Percentiles rank a stretch among this genome's conserved stretches.
Conservation (phyloP, 2,888 invertebrate genomes). For the Himalopsyche kuldschensis region DNA sequence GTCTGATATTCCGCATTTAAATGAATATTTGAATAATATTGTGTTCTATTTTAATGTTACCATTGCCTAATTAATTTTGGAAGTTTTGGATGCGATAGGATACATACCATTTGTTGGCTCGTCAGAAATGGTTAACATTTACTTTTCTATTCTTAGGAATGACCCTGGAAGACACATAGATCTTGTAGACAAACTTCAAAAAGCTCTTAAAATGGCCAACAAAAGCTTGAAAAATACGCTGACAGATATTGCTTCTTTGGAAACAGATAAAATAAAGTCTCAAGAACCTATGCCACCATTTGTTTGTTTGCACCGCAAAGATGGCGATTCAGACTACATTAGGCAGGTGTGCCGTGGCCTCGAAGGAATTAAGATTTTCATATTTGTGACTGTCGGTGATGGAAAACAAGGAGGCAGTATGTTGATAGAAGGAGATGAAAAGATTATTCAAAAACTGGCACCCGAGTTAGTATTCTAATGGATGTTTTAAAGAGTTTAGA, state of each 20-base stretch:
- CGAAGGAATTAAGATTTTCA: slow-evolving; percentile 60
- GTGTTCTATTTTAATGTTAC: too few species aligned
- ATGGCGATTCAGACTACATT: slow-evolving; percentile 79
- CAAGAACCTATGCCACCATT: slow-evolving; percentile 57
- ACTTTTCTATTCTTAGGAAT: slow-evolving; percentile 57
- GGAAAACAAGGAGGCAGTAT: slow-evolving; percentile 63
- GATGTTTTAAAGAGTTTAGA: not conserved
- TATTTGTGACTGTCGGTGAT: slow-evolving; percentile 73
- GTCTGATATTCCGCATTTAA: too few species aligned
- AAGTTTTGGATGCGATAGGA: too few species aligned
- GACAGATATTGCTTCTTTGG: slow-evolving; percentile 70
- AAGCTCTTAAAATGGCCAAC: slow-evolving; percentile 63
- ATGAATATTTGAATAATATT: too few species aligned
- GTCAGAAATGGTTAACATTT: too few species aligned
- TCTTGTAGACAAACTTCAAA: slow-evolving; percentile 73
- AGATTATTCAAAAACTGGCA: slow-evolving; percentile 59
- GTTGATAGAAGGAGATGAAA: slow-evolving; percentile 59
- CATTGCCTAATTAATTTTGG: too few species aligned
- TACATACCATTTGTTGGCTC: too few species aligned
- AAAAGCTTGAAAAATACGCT: slow-evolving; percentile 69
- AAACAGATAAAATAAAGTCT: slow-evolving; percentile 64
- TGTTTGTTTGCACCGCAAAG: slow-evolving; percentile 66
- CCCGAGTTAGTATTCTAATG: slow-evolving; percentile 57
- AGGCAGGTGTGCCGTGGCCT: slow-evolving; percentile 68
- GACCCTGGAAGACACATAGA: slow-evolving; percentile 71